These are phyloP conservation scores for Notospermus geniculatus DNA, from an alignment of 1,140 invertebrate species.

Conservation along the genomic window DNA sequence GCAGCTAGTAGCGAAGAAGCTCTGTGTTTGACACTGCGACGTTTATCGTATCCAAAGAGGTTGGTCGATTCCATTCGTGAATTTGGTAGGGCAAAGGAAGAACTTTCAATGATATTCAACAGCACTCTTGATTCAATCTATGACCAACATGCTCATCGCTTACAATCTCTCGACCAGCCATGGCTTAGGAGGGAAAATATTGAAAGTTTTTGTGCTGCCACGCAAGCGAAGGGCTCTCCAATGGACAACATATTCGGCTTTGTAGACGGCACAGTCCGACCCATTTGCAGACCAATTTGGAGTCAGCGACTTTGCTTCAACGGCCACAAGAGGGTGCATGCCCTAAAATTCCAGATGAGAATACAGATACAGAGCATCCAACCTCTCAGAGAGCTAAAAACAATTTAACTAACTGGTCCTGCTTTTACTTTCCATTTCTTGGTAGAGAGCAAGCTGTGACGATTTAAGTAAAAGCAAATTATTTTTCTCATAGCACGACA, in stretches of 20 bases:
- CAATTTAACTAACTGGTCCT: too few species aligned
- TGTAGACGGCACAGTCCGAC: conserved; percentile 2
- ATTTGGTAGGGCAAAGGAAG: background rate
- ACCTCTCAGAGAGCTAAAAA: too few species aligned
- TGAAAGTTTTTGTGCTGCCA: background rate
- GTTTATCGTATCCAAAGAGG: conserved; percentile 4
- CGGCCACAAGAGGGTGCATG: conserved; percentile 7
- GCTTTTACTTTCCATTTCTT: too few species aligned
- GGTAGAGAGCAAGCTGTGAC: too few species aligned
- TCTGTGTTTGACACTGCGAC: too few species aligned
- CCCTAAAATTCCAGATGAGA: background rate
- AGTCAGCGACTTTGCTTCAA: background rate
- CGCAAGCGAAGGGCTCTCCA: background rate
- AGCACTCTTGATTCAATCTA: background rate
- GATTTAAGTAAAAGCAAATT: too few species aligned
- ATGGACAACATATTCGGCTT: background rate
- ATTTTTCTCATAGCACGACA: too few species aligned
- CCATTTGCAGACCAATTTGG: background rate
- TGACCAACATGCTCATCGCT: background rate
- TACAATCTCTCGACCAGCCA: background rate
- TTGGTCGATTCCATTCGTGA: conserved; percentile 5
- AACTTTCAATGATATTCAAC: background rate
- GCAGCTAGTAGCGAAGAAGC: too few species aligned
- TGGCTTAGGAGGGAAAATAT: background rate
- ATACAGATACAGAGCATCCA: too few species aligned